phyloP scores from a whole-genome alignment of 2,113 vertebrate genomes.

The Clarias macrocephalus region DNA sequence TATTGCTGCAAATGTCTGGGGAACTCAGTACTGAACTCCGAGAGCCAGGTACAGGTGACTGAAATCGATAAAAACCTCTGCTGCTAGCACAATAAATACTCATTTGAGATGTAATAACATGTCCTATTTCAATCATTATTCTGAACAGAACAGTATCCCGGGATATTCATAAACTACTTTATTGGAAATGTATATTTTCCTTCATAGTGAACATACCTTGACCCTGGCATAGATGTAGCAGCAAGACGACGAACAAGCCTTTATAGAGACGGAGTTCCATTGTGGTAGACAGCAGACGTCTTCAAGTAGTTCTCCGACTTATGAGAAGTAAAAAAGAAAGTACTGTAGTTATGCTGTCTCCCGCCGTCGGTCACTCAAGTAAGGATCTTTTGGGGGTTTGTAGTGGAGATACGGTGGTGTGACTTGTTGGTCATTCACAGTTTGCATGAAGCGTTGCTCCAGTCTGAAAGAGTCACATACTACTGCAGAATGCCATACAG shows the following conservation, averaged over 20 bases:
- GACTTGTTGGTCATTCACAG: not conserved
- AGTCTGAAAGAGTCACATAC: slow-evolving; percentile 58
- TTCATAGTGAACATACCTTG: slow-evolving; percentile 62
- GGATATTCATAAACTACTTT: not conserved
- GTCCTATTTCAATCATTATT: not conserved
- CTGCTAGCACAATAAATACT: not conserved
- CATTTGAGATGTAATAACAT: not conserved
- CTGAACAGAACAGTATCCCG: not conserved
- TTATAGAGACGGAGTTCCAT: slow-evolving; percentile 67
- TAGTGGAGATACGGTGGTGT: not conserved
- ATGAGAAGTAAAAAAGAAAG: not conserved
- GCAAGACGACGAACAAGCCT: slow-evolving; percentile 64
- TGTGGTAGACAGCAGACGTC: slow-evolving; percentile 47
- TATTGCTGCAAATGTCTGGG: not conserved
- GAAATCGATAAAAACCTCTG: not conserved
- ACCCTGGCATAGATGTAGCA: slow-evolving; percentile 60
- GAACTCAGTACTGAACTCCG: not conserved
- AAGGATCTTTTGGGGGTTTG: not conserved
- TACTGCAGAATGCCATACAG: slow-evolving; percentile 61
- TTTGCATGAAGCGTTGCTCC: not conserved
- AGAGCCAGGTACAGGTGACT: not conserved
- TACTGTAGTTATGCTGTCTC: slow-evolving; percentile 8
- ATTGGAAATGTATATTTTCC: slow-evolving; percentile 1
- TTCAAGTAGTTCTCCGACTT: slow-evolving; percentile 22
- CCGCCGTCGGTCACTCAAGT: slow-evolving; percentile 4